Percentiles rank a stretch among this genome's conserved stretches.
Conservation (phyloP, 2,888 invertebrate species). For the Timema cristinae region DNA sequence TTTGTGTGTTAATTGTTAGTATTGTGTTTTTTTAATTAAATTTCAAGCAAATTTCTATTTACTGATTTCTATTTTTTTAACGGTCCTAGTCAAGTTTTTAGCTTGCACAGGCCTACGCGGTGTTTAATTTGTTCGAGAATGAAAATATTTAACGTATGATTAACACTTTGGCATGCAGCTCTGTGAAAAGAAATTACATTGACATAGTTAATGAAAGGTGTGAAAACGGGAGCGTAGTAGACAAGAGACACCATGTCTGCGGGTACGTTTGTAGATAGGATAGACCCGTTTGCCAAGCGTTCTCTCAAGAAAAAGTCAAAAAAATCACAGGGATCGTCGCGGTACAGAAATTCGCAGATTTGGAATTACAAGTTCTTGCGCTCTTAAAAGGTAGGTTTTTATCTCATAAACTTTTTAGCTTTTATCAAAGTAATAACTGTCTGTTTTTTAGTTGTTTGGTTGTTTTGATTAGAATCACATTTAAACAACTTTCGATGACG, state of each 20-base stretch:
- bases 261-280: slow-evolving; percentile 96
- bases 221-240: slow-evolving; percentile 23
- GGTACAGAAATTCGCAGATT: slow-evolving; percentile 98
- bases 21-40: no score
- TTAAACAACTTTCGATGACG: no score
- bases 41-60: no score
- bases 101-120: neutral
- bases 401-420: no score
- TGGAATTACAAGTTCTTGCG: slow-evolving; percentile 94
- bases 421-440: no score
- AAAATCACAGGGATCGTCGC: slow-evolving; percentile 97
- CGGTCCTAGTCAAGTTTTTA: neutral
- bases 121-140: neutral
- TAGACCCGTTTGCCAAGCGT: slow-evolving; percentile 98
- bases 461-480: no score
- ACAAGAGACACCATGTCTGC: slow-evolving; percentile 48
- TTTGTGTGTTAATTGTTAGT: no score
- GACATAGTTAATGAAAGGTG: slow-evolving; percentile 31
- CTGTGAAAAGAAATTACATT: slow-evolving; percentile 20
- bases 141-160: neutral
- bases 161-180: slow-evolving; percentile 13
- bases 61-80: no score
- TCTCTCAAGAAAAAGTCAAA: slow-evolving; percentile 97
- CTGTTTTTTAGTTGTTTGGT: no score
- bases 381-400: slow-evolving; percentile 84